Percentiles rank a stretch among this genome's conserved stretches.
phyloP scores from a whole-genome alignment of 2,888 invertebrate species.

The Drosophila dives region DNA sequence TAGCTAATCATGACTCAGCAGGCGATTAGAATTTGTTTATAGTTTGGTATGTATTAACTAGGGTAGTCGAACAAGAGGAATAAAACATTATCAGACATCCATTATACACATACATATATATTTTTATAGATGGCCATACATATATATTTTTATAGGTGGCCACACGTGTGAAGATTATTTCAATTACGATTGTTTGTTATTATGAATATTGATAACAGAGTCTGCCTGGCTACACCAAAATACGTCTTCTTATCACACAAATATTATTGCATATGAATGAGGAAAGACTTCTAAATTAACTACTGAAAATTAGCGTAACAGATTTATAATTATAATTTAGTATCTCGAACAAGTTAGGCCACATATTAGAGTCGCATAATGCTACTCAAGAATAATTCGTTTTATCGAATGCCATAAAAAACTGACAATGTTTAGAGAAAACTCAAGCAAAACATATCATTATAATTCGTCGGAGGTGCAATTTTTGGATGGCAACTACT shows the following conservation, averaged over 20 bases:
- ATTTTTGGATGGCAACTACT: too few species aligned
- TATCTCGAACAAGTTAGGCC: background rate
- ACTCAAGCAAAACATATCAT: background rate
- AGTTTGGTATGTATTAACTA: background rate
- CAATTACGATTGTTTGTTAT: background rate
- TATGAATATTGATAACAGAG: background rate
- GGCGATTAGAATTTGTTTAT: background rate
- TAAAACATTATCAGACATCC: background rate
- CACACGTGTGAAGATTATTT: background rate
- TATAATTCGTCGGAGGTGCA: too few species aligned
- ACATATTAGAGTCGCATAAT: background rate
- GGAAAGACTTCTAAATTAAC: background rate
- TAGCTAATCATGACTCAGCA: slow-evolving; percentile 4
- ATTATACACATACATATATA: background rate
- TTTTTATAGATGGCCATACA: background rate
- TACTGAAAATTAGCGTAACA: background rate
- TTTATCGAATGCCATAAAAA: background rate
- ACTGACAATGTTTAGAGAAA: background rate
- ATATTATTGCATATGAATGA: background rate
- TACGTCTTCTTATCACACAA: background rate
- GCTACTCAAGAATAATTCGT: background rate
- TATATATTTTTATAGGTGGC: background rate
- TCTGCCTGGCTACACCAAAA: background rate
- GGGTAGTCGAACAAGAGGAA: background rate
- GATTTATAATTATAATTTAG: background rate